Conservation (phyloP, 2,113 vertebrate genomes). For the Microcebus lehilahytsara region DNA sequence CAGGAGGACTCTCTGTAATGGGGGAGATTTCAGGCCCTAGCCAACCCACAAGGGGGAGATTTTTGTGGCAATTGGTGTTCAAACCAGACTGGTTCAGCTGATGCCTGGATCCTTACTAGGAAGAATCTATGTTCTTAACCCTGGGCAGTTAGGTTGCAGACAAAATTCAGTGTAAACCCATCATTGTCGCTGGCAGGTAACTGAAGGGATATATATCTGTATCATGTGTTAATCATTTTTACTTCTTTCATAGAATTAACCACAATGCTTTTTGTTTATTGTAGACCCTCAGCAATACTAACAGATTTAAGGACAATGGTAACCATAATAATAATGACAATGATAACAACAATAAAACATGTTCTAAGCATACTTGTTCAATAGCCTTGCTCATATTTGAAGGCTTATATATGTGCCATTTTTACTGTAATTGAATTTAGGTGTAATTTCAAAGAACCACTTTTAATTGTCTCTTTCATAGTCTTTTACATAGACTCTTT, state of each 20-base stretch:
- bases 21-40: neutral
- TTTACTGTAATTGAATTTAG: neutral
- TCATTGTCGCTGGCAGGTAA: neutral
- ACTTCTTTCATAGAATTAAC: neutral
- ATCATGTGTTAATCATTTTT: neutral
- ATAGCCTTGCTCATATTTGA: neutral
- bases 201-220: neutral
- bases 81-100: neutral
- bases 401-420: neutral
- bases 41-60: neutral
- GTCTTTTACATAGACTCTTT: neutral
- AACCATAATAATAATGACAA: neutral
- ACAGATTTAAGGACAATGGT: neutral
- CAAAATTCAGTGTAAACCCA: neutral
- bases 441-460: neutral
- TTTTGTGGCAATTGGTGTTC: neutral
- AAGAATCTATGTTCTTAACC: neutral
- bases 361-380: neutral
- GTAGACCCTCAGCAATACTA: neutral
- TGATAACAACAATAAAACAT: neutral
- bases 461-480: neutral
- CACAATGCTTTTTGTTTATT: neutral
- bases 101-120: neutral
- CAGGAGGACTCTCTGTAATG: neutral
- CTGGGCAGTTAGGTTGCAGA: neutral